Base-by-base conservation (phyloP, 2,888 invertebrate genomes). In the Lomographa bimaculata region DNA sequence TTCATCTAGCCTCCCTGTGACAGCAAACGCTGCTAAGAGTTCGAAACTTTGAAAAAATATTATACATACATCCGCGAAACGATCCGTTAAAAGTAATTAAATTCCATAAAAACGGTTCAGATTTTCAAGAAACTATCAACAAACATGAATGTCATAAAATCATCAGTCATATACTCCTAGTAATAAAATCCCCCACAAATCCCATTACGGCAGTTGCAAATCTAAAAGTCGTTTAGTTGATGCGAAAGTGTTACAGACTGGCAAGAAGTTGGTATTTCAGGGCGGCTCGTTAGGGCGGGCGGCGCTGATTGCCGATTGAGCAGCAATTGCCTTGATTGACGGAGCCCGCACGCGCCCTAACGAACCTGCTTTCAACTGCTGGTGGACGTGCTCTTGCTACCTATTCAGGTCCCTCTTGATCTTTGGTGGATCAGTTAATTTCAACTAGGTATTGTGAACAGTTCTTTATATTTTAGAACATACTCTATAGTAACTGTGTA, bases 271-370 rank as follows among this genome's bases (percentile, higher is more conserved):
- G 77, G 75, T 67, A 69, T 75, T 76, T 75, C 67, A 65, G 73
- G 70, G 51, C 44, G 77, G 65, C 76, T 85, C 86, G 86, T 86
- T 85, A 85, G 76, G 60, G 62, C 46, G 49, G 47, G 52, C 48
- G 39, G 70, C 43, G 75, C 77, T 89, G 89, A 89, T 90, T 90
- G 89, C 84, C 89, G 87, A 89, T 89, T 89, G 89, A 89, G 81
- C 82, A 82, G 80, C 89, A 85, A 89, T 89, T 87, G 89, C 77
- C 84, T 80, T 87, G 89, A 89, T 89, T 89, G 89, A 89, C 86
- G 84, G 77, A 72, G 80, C 77, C 76, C 73, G 72, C 75, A 70
- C 71, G 61, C 64, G 66, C 69, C 67, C 75, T 81, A 90, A 89
- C 89, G 89, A 89, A 82, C 87, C 80, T 73, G 84, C 83, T 86